Percentiles rank a stretch among this genome's conserved stretches.
phyloP scores from a whole-genome alignment of 2,113 vertebrate species.

The Natator depressus region DNA sequence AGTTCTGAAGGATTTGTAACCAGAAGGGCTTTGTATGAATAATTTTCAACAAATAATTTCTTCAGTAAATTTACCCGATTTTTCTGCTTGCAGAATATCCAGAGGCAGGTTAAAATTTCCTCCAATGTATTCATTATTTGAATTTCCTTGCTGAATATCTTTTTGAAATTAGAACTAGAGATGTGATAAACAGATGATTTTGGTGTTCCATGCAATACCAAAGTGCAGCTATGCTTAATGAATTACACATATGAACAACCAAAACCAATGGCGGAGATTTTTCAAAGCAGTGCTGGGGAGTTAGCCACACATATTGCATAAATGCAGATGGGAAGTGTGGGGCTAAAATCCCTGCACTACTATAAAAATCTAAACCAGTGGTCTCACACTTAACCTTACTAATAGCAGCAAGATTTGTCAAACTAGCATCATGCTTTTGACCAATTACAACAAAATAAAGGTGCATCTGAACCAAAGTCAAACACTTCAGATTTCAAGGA shows the following conservation, averaged over 20 bases:
- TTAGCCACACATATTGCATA: neutral
- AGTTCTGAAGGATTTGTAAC: constrained; percentile 55
- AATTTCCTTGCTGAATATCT: neutral
- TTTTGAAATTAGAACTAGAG: neutral
- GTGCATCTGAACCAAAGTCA: constrained; percentile 51
- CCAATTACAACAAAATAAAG: neutral
- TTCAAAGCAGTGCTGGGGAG: neutral
- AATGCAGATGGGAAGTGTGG: neutral
- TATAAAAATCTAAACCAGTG: neutral
- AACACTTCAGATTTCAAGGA: constrained; percentile 63
- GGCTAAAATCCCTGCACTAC: neutral
- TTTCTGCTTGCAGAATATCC: constrained; percentile 2
- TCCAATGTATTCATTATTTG: neutral
- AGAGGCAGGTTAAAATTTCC: constrained; percentile 10
- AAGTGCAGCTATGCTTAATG: neutral
- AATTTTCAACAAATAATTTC: neutral
- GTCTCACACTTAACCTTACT: neutral
- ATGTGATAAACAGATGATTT: neutral
- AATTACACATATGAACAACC: neutral
- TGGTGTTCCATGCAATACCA: neutral
- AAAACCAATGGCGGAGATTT: neutral
- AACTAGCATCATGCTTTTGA: constrained; percentile 13
- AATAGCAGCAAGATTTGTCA: neutral
- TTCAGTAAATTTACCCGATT: constrained; percentile 12
- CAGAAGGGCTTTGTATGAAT: constrained; percentile 21